Evolutionary conservation across 2,113 vertebrate genomes (phyloP), one percentile per base, ranked within the genome.

Genomic region (Elephas maximus): DNA sequence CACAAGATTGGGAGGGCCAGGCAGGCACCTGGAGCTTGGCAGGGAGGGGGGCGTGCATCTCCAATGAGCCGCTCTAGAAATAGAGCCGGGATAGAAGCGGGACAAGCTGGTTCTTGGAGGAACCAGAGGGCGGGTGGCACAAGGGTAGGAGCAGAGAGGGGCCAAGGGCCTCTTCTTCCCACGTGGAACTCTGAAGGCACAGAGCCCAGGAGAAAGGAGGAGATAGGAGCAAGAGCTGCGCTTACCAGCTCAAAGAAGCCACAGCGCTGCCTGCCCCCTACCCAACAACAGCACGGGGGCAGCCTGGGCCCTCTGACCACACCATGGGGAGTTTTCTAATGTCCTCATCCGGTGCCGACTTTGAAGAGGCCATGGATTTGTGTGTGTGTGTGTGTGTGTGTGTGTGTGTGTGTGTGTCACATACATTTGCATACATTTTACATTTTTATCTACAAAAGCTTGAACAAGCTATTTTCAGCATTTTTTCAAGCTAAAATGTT

Each of bases 351-450:
- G 14, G 84, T 37, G 20, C 93, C 65, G 83, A 74, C 79, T 81
- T 5, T 8, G 79, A 90, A 86, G 81, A 85, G 76, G 94, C 81
- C 71, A 20, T 33, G 76, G 91, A 97, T 95, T 48, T 91, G 84
- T 94, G 77, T 92, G 97, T 37, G 37, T 97, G 77, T 53, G 51
- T 93, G 88, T 62, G 78, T 96, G 92, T 97, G 92, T 97, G 77
- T 92, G 97, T 37, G 37, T 97, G 77, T 53, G 51, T 93, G 88
- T 62, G 78, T 96, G 92, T 97, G 92, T 97, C 96, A 97, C 97
- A 98, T 97, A 97, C 80, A 97, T 98, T 98, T 97, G 97, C 96
- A 97, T 97, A 97, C 96, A 98, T 97, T 97, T 97, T 95, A 97
- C 97, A 97, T 97, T 97, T 98, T 97, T 98, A 97, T 97, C 97